These are phyloP conservation scores for Caenorhabditis sp. DNA, from an alignment of 2,888 invertebrate species.

Conservation along the genomic window DNA sequence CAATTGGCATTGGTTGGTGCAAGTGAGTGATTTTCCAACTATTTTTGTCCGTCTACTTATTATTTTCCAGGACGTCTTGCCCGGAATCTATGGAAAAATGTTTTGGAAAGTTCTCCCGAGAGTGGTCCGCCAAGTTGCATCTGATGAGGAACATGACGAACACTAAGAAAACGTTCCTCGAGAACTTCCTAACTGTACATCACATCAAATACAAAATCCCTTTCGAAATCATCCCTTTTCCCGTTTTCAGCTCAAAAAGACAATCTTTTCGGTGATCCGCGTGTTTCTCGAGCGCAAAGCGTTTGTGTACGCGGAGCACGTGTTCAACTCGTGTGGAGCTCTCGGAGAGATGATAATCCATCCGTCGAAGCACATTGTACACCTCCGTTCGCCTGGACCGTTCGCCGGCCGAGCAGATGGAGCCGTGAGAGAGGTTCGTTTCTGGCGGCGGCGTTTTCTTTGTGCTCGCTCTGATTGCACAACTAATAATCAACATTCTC, in stretches of 20 bases:
- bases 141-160: slow-evolving; percentile 47
- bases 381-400: slow-evolving; percentile 15
- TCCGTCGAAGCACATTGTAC: slow-evolving; percentile 20
- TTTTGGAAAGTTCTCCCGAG: slow-evolving; percentile 38
- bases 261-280: slow-evolving; percentile 21
- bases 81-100: slow-evolving; percentile 35
- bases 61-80: slow-evolving; percentile 31
- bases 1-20: slow-evolving; percentile 25
- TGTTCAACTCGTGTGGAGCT: slow-evolving; percentile 37
- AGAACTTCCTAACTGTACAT: slow-evolving; percentile 34
- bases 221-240: slow-evolving; percentile 14
- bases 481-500: too few relatives aligned
- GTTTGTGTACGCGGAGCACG: slow-evolving; percentile 34
- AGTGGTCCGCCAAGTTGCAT: slow-evolving; percentile 48
- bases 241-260: slow-evolving; percentile 43
- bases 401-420: slow-evolving; percentile 32
- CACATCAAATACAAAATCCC: slow-evolving; percentile 35
- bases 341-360: slow-evolving; percentile 50
- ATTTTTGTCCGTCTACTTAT: background rate
- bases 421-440: slow-evolving; percentile 49
- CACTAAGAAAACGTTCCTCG: slow-evolving; percentile 20
- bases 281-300: slow-evolving; percentile 41
- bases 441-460: slow-evolving; percentile 13
- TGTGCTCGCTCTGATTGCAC: slow-evolving; percentile 14
- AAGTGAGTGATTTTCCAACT: slow-evolving; percentile 17